phyloP scores from a whole-genome alignment of 1,140 invertebrate species.

The Yoshiicerus persimilis region DNA sequence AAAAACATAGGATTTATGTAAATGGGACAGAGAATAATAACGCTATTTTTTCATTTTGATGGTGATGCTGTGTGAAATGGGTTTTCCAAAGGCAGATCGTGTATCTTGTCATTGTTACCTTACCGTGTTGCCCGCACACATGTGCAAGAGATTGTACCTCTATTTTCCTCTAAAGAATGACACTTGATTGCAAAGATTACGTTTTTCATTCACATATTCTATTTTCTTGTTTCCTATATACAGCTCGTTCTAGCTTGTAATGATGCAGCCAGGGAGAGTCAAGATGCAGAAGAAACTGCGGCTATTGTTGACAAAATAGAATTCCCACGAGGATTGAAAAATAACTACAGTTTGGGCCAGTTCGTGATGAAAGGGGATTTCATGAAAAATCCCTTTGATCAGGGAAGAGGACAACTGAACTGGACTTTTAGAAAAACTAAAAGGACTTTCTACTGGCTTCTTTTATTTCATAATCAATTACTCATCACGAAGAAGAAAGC shows the following conservation, averaged over 20 bases:
- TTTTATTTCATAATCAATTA: conserved; percentile 47
- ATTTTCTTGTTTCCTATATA: neutral
- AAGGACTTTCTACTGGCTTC: conserved; percentile 42
- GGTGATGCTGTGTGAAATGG: neutral
- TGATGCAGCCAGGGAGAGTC: conserved; percentile 48
- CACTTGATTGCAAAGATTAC: neutral
- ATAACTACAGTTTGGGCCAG: conserved; percentile 27
- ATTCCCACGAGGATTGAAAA: conserved; percentile 26
- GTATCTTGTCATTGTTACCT: conserved; percentile 1
- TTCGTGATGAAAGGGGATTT: conserved; percentile 48
- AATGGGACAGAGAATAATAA: neutral
- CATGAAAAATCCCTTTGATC: conserved; percentile 48
- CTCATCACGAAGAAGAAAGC: conserved; percentile 44
- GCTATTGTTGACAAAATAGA: conserved; percentile 45
- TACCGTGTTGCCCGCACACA: neutral
- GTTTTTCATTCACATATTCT: neutral
- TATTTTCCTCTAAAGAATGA: neutral
- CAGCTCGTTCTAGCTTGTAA: conserved; percentile 48
- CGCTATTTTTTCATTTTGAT: neutral
- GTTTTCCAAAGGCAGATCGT: neutral
- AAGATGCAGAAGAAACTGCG: conserved; percentile 47
- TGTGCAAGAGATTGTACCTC: neutral
- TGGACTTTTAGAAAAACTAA: conserved; percentile 48
- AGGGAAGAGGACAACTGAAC: conserved; percentile 38
- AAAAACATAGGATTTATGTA: neutral